Evolutionary conservation across 2,113 vertebrate species (phyloP), one percentile per base, ranked within the genome.

Genomic region (Paramisgurnus dabryanus): DNA sequence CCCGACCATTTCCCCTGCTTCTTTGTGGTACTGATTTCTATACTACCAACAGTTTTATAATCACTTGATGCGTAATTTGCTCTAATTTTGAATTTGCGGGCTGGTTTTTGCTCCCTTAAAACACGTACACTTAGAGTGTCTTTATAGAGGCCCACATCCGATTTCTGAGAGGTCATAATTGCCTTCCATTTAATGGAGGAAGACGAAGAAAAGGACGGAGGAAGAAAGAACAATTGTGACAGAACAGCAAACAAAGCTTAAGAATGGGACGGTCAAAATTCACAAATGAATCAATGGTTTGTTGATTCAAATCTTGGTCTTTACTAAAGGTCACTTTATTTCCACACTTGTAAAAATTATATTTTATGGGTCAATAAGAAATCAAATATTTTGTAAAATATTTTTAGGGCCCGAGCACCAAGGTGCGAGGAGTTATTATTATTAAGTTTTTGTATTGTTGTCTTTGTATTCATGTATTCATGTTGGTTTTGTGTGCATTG

Each of bases 21-120:
- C 53, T 34, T 82, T 89, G 87, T 84, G 85, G 77, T 84, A 64
- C 87, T 91, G 90, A 92, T 92, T 95, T 94, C 88, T 91, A 86
- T 94, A 93, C 92, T 91, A 88, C 88, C 90, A 94, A 85, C 87
- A 89, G 82, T 84, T 88, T 82, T 82, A 92, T 89, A 91, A 89
- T 90, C 89, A 92, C 91, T 85, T 84, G 88, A 89, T 87, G 73
- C 67, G 88, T 88, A 89, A 86, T 86, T 91, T 92, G 85, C 83
- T 90, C 89, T 87, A 88, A 93, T 93, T 91, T 92, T 81, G 78
- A 86, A 89, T 91, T 89, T 88, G 85, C 75, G 86, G 80, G 76
- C 67, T 86, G 86, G 84, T 67, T 87, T 88, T 74, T 88, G 82
- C 81, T 85, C 67, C 68, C 73, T 61, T 47, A 81, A 87, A 77